Base-by-base conservation (phyloP, 2,888 invertebrate species). In the Eupithecia pulchellata region DNA sequence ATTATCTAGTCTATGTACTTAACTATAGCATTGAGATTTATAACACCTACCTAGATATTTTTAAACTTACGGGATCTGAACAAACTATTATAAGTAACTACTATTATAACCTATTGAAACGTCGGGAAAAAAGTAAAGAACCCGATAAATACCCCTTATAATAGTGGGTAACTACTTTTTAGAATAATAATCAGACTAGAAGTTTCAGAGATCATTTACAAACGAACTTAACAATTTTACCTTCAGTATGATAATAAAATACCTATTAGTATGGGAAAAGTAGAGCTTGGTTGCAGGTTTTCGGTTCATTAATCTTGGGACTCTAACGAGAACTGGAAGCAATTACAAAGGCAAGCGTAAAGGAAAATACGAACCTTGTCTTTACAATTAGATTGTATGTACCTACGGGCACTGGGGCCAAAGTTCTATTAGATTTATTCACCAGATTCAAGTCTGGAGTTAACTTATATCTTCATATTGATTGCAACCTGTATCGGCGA, bases 371-470 rank as follows among this genome's bases (percentile, higher is more conserved):
- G 52, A 52, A 52, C 25, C 47, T 52, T 52, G 25, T 52, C 52
- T 52, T 25, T 52, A 52, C 52, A 52, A 52, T 52, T 52, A 52
- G 52, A 52, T 52, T 52, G 20, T 52, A 52, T 25, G 52, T 47
- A 47, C 20, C n/a, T n/a, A 47, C 20, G 4, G 11, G 11, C 20
- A n/a, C 11, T 47, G 52, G 13, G 52, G 52, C 20, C 20, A 52
- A 11, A 13, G 11, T 52, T 52, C 25, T 52, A 52, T 52, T 25
- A 52, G 25, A 25, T 52, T 52, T 25, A 47, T 47, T 47, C 47
- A 47, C 4, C 0, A 52, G 52, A 52, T 25, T 52, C 25, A 52
- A 25, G 52, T 47, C 20, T 47, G 20, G 47, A 47, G 47, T 47
- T 8, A 47, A 47, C 47, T 9, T 42, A n/a, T 42, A 42, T 42